phyloP scores from a whole-genome alignment of 2,113 vertebrate genomes.

The Sclerurus mexicanus region DNA sequence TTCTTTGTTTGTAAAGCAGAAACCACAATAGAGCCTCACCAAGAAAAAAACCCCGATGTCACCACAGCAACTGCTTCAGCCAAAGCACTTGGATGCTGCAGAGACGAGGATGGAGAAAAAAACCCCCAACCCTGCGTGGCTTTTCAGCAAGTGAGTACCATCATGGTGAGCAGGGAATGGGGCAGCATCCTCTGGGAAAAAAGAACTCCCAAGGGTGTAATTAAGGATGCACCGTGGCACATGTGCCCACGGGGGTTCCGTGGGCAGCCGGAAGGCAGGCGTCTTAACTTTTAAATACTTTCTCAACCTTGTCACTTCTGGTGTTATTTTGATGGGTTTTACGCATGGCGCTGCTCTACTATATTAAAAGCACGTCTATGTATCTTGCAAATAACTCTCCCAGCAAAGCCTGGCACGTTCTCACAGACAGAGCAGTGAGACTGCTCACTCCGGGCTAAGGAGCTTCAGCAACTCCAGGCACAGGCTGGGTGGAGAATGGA shows the following conservation, averaged over 20 bases:
- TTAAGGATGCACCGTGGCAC: background rate
- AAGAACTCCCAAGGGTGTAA: background rate
- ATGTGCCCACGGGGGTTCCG: background rate
- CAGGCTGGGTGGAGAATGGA: background rate
- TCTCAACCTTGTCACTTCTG: background rate
- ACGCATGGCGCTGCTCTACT: background rate
- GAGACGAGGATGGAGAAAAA: background rate
- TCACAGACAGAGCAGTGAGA: background rate
- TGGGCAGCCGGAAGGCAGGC: background rate
- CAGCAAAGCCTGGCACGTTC: background rate
- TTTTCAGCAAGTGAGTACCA: background rate
- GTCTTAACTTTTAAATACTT: background rate
- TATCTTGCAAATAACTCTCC: background rate
- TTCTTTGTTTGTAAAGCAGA: background rate
- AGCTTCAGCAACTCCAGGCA: background rate
- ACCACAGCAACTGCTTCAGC: background rate
- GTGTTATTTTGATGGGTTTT: background rate
- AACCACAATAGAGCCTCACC: background rate
- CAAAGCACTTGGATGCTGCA: background rate
- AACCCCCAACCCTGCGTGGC: background rate
- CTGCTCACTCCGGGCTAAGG: background rate
- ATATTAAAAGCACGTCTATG: fast-evolving
- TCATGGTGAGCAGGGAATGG: fast-evolving
- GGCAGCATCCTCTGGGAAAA: background rate
- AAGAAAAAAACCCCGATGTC: background rate